Evolutionary conservation across 2,797 vertebrate genomes (phyloP).

Genomic region (Epinephelus malabaricus): DNA sequence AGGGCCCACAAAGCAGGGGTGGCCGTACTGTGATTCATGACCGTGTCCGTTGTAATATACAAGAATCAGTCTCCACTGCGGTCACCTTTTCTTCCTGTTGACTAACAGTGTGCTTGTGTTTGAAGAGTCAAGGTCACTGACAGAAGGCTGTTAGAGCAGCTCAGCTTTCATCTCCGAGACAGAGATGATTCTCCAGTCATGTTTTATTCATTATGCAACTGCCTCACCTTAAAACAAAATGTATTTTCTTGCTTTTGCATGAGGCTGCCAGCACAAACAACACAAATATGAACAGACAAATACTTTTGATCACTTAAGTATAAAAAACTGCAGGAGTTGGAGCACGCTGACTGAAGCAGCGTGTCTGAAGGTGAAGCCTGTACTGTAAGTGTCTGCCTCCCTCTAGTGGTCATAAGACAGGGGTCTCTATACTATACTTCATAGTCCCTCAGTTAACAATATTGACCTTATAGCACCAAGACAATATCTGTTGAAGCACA

Average conservation of each 20-base stretch:
- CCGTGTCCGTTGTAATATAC: constrained; percentile 14
- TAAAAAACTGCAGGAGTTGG: neutral
- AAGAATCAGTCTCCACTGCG: neutral
- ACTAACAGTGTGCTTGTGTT: neutral
- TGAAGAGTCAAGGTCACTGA: constrained; percentile 31
- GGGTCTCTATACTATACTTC: neutral
- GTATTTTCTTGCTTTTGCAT: neutral
- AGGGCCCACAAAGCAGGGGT: neutral
- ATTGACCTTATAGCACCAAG: neutral
- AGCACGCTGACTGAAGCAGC: neutral
- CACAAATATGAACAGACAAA: neutral
- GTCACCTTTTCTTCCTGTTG: neutral
- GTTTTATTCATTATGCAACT: constrained; percentile 36
- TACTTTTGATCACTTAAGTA: neutral
- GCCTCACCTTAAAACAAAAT: neutral
- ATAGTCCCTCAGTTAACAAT: neutral
- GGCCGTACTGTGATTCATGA: constrained; percentile 2
- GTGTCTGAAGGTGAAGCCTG: neutral
- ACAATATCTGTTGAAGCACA: neutral
- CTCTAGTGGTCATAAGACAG: constrained; percentile 61
- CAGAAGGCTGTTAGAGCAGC: neutral
- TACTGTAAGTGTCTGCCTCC: constrained; percentile 48
- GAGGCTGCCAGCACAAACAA: neutral
- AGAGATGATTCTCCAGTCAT: constrained; percentile 22
- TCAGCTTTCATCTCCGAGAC: constrained; percentile 22